These are phyloP conservation scores for Silurus glanis DNA, from an alignment of 2,113 vertebrate genomes.

Conservation along the genomic window DNA sequence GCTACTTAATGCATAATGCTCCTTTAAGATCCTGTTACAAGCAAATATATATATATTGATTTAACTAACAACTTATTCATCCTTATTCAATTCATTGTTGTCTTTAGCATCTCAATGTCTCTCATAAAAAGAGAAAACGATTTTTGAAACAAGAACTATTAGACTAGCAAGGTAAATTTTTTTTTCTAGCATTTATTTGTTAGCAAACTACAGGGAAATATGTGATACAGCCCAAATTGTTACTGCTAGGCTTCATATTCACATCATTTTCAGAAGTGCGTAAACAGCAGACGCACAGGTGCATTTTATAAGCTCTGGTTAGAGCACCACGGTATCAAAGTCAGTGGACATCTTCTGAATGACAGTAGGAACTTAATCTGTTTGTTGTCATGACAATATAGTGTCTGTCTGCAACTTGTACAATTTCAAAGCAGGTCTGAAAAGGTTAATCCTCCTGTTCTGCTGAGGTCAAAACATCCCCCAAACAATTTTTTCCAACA, in stretches of 20 bases:
- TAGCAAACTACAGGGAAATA: too few species aligned
- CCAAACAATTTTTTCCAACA: not conserved
- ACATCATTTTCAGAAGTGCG: not conserved
- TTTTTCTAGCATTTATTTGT: not conserved
- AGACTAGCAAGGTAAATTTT: not conserved
- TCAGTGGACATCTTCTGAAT: not conserved
- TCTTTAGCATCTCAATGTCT: too few species aligned
- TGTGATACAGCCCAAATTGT: too few species aligned
- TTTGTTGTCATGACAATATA: not conserved
- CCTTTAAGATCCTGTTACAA: not conserved
- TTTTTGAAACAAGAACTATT: not conserved
- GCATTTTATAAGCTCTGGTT: not conserved
- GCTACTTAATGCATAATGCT: not conserved
- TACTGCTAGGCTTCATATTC: not conserved
- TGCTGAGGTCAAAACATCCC: not conserved
- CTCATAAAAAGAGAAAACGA: not conserved
- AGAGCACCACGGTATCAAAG: not conserved
- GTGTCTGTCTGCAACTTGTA: not conserved
- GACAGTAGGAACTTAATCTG: not conserved
- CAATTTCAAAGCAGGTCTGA: not conserved
- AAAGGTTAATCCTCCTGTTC: constrained; percentile 1
- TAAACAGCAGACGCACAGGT: not conserved
- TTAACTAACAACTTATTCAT: not conserved
- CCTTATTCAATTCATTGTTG: not conserved
- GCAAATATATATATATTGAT: not conserved